phyloP scores from a whole-genome alignment of 2,797 vertebrate species.

The Aratinga solstitialis region DNA sequence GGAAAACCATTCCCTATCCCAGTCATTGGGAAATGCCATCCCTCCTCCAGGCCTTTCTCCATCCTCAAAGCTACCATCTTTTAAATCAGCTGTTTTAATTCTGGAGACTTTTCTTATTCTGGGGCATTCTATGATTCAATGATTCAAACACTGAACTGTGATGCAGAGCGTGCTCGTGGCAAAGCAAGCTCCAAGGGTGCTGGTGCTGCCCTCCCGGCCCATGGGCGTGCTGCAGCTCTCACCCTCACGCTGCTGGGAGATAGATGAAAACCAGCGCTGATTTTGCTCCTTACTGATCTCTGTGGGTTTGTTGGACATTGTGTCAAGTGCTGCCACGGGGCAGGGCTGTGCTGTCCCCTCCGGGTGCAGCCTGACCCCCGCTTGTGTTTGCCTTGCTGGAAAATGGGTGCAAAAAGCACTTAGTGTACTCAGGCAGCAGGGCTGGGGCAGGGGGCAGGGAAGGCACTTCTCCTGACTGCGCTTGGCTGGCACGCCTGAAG shows the following conservation, averaged over 20 bases:
- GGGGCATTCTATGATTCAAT: neutral
- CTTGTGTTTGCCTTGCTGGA: neutral
- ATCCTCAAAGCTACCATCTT: neutral
- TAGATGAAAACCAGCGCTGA: neutral
- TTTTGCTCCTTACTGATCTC: neutral
- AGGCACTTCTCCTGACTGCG: neutral
- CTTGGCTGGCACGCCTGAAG: accelerated
- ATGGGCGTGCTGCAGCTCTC: accelerated
- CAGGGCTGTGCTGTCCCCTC: neutral
- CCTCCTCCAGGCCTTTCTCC: neutral
- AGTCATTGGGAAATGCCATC: neutral
- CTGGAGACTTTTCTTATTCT: neutral
- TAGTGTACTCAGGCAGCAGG: accelerated
- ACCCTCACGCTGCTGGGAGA: neutral
- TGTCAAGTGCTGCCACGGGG: neutral
- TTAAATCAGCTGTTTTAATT: neutral
- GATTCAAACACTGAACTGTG: neutral
- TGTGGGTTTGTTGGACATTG: neutral
- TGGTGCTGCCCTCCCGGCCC: neutral
- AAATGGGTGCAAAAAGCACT: no score
- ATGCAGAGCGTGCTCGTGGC: accelerated
- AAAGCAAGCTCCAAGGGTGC: neutral
- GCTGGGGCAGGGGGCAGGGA: neutral
- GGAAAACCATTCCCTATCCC: neutral
- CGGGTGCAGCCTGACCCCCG: neutral